Evolutionary conservation across 2,113 vertebrate genomes (phyloP), one percentile per base, ranked within the genome.

Genomic region (Dipodomys spectabilis): DNA sequence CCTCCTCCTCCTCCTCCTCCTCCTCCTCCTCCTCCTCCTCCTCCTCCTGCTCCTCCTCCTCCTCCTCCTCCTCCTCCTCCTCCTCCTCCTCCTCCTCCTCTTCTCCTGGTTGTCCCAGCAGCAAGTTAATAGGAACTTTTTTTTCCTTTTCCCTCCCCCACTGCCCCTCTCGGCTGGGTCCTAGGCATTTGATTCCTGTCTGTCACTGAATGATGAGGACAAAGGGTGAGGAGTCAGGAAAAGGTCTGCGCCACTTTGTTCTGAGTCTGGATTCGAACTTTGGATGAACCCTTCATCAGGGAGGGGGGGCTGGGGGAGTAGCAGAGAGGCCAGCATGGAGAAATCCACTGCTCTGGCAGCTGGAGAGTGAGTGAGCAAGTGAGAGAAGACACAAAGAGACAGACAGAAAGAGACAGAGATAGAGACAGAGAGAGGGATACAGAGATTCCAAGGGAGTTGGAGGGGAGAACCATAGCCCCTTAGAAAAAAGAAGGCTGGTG

Each of bases 221-320:
- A 98, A 98, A 98, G 98, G 98, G 97, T 98, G 98, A 98, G 98
- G 98, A 98, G 98, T 98, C 98, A 99, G 98, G 98, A 98, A 99
- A 98, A 98, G 98, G 98, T 99, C 98, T 98, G 98, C 98, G 98
- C 98, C 98, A 98, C 98, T 98, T 98, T 98, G 98, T 98, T 98
- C 98, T 97, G 98, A 98, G 98, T 98, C 98, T 99, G 98, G 98
- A 99, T 98, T 98, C 98, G 99, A 99, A 99, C 99, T 99, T 98
- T 99, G 98, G 98, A 98, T 99, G 99, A 99, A 99, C 99, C 98
- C 98, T 83, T 94, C 93, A 15, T 72, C 86, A 39, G 96, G 98
- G 96, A 81, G 90, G 92, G 95, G 92, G 95, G 97, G 97, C 95
- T 95, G 97, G 95, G 32, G 92, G 87, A 68, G 30, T 53, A 95